phyloP scores from a whole-genome alignment of 2,113 vertebrate genomes.

The Galemys pyrenaicus region DNA sequence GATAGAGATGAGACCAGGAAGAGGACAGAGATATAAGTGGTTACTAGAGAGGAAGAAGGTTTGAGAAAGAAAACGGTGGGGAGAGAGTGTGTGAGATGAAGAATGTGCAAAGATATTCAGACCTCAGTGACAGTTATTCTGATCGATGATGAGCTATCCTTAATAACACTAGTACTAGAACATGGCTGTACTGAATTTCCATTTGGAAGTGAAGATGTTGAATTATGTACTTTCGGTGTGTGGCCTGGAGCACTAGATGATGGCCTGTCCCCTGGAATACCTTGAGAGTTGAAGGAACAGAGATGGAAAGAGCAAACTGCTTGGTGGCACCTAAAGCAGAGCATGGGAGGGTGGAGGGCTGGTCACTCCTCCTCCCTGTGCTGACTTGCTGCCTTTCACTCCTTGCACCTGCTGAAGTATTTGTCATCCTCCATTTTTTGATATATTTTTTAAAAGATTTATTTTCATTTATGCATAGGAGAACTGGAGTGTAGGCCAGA shows the following conservation, averaged over 20 bases:
- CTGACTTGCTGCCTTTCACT: accelerated
- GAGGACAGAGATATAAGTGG: not conserved
- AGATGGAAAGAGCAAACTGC: not conserved
- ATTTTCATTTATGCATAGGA: too few relatives aligned
- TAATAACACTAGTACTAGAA: not conserved
- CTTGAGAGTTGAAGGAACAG: not conserved
- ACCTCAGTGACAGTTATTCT: not conserved
- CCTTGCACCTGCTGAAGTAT: not conserved
- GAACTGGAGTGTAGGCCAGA: too few relatives aligned
- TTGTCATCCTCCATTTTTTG: not conserved
- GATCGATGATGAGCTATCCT: not conserved
- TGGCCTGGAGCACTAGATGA: not conserved
- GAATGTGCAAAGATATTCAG: not conserved
- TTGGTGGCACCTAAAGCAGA: not conserved
- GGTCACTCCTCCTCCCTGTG: not conserved
- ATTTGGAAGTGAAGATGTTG: not conserved
- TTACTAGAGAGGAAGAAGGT: slow-evolving; percentile 46
- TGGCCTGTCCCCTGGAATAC: not conserved
- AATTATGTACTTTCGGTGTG: not conserved
- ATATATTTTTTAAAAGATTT: too few relatives aligned
- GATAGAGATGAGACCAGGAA: not conserved
- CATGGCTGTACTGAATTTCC: not conserved
- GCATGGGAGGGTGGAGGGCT: not conserved
- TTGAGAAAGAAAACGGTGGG: not conserved
- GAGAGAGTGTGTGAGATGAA: not conserved